Percentiles rank a stretch among this genome's conserved stretches.
These are phyloP conservation scores for Strigops habroptila DNA, from an alignment of 2,113 vertebrate species.

Conservation along the genomic window DNA sequence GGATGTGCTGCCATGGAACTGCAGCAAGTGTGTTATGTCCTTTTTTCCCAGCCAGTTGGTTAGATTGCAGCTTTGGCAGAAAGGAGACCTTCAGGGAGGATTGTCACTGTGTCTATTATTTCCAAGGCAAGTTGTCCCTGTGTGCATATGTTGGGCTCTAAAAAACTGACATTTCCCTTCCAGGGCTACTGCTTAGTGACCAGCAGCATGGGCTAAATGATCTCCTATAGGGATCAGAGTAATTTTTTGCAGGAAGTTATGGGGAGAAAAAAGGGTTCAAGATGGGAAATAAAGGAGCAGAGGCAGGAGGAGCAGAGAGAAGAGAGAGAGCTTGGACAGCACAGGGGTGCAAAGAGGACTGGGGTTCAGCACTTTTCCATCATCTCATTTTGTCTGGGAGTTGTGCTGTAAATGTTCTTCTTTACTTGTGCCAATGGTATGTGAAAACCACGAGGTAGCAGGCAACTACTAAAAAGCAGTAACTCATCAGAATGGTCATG, in stretches of 20 bases:
- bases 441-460: neutral
- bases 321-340: neutral
- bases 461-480: neutral
- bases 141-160: neutral
- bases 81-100: neutral
- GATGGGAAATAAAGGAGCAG: neutral
- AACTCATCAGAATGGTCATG: neutral
- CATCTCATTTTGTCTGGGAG: neutral
- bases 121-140: neutral
- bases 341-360: neutral
- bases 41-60: neutral
- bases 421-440: constrained; percentile 3
- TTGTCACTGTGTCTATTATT: neutral
- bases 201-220: neutral
- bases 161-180: neutral
- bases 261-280: accelerated
- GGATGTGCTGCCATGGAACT: neutral
- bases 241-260: neutral
- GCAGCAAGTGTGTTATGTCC: neutral
- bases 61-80: neutral
- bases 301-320: neutral
- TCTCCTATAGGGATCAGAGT: neutral
- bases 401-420: neutral
- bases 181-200: neutral
- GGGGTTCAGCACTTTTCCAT: neutral